These are phyloP conservation scores for Drosophila bocki DNA, from an alignment of 1,140 invertebrate genomes.

Conservation along the genomic window DNA sequence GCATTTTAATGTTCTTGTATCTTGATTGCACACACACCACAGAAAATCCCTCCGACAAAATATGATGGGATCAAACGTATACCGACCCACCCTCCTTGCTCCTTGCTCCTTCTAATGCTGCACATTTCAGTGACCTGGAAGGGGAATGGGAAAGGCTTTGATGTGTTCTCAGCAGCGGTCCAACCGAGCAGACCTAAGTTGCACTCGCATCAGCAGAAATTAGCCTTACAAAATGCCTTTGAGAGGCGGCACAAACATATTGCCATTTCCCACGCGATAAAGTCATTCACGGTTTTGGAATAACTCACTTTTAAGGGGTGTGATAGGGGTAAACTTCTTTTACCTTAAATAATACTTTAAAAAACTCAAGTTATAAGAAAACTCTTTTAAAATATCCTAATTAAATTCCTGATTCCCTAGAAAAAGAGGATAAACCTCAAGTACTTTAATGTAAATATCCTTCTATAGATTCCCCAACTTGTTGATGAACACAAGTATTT, in stretches of 20 bases:
- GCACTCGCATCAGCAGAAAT: conserved; percentile 44
- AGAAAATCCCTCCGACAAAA: conserved; percentile 24
- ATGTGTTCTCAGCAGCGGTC: conserved; percentile 29
- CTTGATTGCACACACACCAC: conserved; percentile 41
- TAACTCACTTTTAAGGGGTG: conserved; percentile 6
- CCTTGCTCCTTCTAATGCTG: conserved; percentile 16
- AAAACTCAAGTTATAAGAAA: background rate
- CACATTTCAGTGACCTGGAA: conserved; percentile 39
- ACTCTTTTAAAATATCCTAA: background rate
- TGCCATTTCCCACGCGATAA: conserved; percentile 67
- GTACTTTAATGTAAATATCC: background rate
- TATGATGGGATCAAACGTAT: conserved; percentile 49
- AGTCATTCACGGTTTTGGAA: conserved; percentile 15
- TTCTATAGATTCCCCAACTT: conserved; percentile 18
- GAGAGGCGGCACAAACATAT: conserved; percentile 34
- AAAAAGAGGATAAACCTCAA: no score
- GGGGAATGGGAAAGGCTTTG: conserved; percentile 43
- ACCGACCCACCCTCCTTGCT: background rate
- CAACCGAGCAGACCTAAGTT: conserved; percentile 30
- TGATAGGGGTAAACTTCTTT: background rate
- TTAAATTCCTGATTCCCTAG: background rate
- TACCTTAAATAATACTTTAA: background rate
- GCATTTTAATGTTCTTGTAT: conserved; percentile 47
- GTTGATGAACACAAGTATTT: conserved; percentile 36
- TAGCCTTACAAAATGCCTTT: conserved; percentile 54